Base-by-base conservation (phyloP, 2,113 vertebrate species). In the Percopsis transmontana region DNA sequence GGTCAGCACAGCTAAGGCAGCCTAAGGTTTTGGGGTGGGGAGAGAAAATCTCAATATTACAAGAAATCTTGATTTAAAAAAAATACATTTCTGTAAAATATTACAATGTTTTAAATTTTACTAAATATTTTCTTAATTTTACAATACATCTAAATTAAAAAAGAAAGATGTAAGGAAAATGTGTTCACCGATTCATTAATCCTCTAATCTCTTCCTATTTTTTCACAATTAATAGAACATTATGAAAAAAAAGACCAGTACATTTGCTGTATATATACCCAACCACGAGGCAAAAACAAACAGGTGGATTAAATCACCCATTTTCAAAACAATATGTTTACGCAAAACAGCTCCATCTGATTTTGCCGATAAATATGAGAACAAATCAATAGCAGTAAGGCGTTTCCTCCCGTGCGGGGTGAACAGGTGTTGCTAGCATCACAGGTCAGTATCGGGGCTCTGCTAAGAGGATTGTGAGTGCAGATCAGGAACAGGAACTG, bases 361-460 rank as follows among this genome's bases (percentile, higher is more conserved):
- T 5, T 19, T 64, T 61, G 21, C 7, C 16, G 21, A 67, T 16
- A 6, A 64, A 48, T 1, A 67, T 41, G 8, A 75, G 23, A 57
- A 52, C 8, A 66, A 33, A 40, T 19, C 27, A 55, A 64, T 55
- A 19, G 23, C 74, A 56, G 62, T 70, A 27, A 16, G 27, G 2
- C 62, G 57, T 53, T 52, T 16, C 45, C n/a, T 50, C 42, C 54
- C 58, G 23, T 76, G 47, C 73, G 62, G 58, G 76, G 76, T 54
- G 70, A 88, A 82, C 91, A 91, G 91, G 89, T 92, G 91, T 85
- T 84, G 77, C 56, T 45, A 2, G 67, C 67, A 56, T 59, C 56
- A 66, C 18, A 79, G 89, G 90, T 92, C 84, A 70, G 87, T 88
- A 88, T 91, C 86, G 80, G 90, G 91, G 91, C 88, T 90, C 47